These are phyloP conservation scores for Odontocolon sp. DNA, from an alignment of 2,888 invertebrate genomes.

Conservation along the genomic window DNA sequence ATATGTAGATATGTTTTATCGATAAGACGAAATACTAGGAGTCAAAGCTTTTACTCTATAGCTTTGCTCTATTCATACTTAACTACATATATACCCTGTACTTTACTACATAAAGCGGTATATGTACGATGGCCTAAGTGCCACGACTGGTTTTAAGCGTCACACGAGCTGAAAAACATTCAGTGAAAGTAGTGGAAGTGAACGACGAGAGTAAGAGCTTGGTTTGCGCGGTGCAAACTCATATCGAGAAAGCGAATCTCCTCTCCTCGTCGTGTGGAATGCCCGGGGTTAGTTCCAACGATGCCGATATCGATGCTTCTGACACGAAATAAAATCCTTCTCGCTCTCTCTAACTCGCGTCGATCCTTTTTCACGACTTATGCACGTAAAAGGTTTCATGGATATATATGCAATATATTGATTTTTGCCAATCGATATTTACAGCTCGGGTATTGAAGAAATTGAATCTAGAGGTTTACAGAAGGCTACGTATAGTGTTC, in stretches of 20 bases:
- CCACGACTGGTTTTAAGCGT: background rate
- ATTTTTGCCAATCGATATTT: conserved; percentile 5
- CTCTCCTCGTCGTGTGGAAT: background rate
- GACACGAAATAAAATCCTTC: background rate
- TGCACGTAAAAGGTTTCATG: background rate
- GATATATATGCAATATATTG: background rate
- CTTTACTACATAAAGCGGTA: background rate
- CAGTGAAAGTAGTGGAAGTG: background rate
- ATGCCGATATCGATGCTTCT: background rate
- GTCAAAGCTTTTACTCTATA: background rate
- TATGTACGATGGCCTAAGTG: background rate
- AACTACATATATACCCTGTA: too few species aligned
- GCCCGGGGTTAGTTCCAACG: background rate
- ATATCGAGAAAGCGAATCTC: conserved; percentile 1
- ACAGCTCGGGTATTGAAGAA: background rate
- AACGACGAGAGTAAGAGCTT: background rate
- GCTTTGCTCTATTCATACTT: too few species aligned
- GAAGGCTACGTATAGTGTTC: background rate
- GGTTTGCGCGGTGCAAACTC: background rate
- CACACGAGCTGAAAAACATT: background rate
- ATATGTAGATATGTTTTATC: too few species aligned
- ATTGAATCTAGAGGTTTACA: background rate
- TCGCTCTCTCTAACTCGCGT: background rate
- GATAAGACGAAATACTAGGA: too few species aligned
- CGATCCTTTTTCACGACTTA: background rate